Evolutionary conservation across 2,888 invertebrate genomes (phyloP), one percentile per base, ranked within the genome.

Genomic region (Rotaria socialis): DNA sequence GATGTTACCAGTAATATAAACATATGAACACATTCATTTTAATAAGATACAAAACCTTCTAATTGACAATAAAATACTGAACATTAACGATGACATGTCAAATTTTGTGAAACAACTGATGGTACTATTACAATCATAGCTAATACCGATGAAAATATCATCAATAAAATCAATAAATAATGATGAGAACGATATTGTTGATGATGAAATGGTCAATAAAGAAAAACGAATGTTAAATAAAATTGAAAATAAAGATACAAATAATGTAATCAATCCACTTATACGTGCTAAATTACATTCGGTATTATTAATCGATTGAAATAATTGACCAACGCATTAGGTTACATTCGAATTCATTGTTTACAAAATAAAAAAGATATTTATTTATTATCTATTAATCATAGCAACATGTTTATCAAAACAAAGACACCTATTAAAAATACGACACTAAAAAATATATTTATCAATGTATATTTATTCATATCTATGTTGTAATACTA

Each of bases 181-280:
- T 47, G 47, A 11, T n/a, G 43, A 8, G 47, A 80, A 24, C 47
- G 47, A 47, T 24, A 14, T 24, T 80, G 43, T n/a, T n/a, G 24
- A 80, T 80, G 80, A 80, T 80, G 5, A n/a, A 2, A 80, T 80
- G 80, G 47, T 47, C 80, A 80, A 47, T 80, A n/a, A n/a, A 80
- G 7, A 80, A 47, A 35, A 80, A n/a, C 80, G 80, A 47, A 80
- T n/a, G n/a, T 80, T 80, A n/a, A 80, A 80, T 24, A 22, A 43
- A 4, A 80, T 43, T 7, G 80, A 24, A 47, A 80, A 47, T n/a
- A 80, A 22, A 5, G 80, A 80, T n/a, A 14, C 24, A 10, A 47
- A 24, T 8, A 80, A 10, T 14, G 47, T 11, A 4, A 80, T 24
- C 11, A 10, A 11, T 7, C 47, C 80, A n/a, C 10, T 16, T 22